Base-by-base conservation (phyloP, 2,113 vertebrate species). In the Corythaixoides concolor region DNA sequence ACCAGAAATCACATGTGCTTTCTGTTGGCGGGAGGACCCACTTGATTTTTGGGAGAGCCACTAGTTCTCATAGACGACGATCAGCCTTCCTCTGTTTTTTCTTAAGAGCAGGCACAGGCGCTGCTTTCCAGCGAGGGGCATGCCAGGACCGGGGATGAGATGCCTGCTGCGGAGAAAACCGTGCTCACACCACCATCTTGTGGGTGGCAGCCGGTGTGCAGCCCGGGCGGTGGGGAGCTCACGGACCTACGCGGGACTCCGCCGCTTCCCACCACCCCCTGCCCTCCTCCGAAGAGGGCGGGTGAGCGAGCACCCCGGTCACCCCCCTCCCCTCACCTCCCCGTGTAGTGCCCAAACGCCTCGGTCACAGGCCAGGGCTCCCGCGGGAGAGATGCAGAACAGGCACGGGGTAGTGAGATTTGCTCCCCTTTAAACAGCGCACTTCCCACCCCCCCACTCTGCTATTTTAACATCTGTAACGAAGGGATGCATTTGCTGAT, bases 121-220 rank as follows among this genome's bases (percentile, higher is more conserved):
- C 56, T 41, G 62, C 8, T 35, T 28, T 32, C 21, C 2, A 33
- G 45, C 3, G 3, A 14, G 56, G 11, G 5, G 33, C 4, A 0
- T 0, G 28, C 22, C 12, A 2, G n/a, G 5, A 8, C 14, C 1
- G 13, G 24, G 5, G 3, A 0, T 6, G 28, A 32, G 18, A 1
- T 5, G 60, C 23, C 16, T 5, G 41, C 81, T 10, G 66, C 4
- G 0, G 39, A 2, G 28, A 90, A 74, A 50, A 7, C 73, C 18
- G 83, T 6, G 80, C 93, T 37, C 8, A 73, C 89, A 94, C 45
- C 43, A 9, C 93, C 89, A 50, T 21, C 93, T 95, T 14, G 80
- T 56, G 95, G 89, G 59, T 2, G 33, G 12, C 3, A 6, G 64
- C n/a, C 60, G 20, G 32, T 2, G 26, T n/a, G 52, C 86, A 56